Evolutionary conservation across 1,140 invertebrate species (phyloP).

Genomic region (Oncopodura yosiiana): DNA sequence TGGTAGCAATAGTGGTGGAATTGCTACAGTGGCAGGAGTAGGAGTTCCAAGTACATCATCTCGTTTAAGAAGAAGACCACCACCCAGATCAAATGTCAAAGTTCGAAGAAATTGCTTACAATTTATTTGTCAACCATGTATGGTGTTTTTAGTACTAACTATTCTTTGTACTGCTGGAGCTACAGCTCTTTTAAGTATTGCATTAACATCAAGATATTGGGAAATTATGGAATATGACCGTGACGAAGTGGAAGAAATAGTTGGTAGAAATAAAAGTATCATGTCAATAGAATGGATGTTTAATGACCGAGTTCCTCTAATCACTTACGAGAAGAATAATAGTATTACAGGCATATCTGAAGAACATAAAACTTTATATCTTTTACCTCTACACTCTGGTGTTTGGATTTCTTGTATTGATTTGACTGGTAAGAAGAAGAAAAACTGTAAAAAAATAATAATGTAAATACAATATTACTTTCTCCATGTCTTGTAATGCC

Average conservation of each 20-base stretch:
- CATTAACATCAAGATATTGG: conserved; percentile 30
- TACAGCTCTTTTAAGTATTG: conserved; percentile 18
- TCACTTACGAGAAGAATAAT: conserved; percentile 15
- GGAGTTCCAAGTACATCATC: no score
- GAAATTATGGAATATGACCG: conserved; percentile 33
- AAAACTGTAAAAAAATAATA: no score
- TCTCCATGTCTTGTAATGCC: no score
- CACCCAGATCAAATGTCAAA: conserved; percentile 27
- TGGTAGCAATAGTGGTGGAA: neutral
- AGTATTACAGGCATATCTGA: neutral
- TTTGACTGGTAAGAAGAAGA: conserved; percentile 22
- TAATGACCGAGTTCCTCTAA: conserved; percentile 17
- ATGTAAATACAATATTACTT: no score
- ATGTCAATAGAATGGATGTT: conserved; percentile 29
- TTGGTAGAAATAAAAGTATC: conserved; percentile 4
- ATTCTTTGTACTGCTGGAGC: conserved; percentile 24
- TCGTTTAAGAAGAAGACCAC: no score
- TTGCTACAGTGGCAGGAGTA: neutral
- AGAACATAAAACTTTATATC: conserved; percentile 9
- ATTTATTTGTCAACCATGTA: conserved; percentile 27
- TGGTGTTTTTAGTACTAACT: conserved; percentile 25
- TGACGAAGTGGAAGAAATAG: conserved; percentile 16
- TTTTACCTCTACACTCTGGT: conserved; percentile 30
- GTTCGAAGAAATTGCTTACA: conserved; percentile 25
- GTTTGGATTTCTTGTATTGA: conserved; percentile 35